phyloP scores from a whole-genome alignment of 1,140 invertebrate species.

The Trypoxylus dichotomus region DNA sequence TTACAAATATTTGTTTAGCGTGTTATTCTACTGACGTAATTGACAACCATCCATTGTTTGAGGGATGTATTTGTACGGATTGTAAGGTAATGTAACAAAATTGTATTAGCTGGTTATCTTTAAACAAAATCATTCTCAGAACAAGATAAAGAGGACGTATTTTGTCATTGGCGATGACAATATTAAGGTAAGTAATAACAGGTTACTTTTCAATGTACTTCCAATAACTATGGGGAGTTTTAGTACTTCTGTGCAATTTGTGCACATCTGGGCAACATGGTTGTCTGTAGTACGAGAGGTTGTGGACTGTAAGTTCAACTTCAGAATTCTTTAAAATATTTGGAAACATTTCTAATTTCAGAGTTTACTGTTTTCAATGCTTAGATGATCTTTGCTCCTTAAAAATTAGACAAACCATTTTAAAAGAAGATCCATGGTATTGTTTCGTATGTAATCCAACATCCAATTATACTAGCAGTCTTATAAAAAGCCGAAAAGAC shows the following conservation, averaged over 20 bases:
- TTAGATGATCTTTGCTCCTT: slow-evolving; percentile 12
- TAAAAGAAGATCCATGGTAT: slow-evolving; percentile 29
- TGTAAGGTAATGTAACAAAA: neutral
- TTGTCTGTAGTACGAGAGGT: neutral
- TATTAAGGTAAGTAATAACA: slow-evolving; percentile 3
- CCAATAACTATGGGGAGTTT: neutral
- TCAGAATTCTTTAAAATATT: neutral
- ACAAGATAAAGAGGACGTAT: slow-evolving; percentile 7
- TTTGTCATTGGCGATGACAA: neutral
- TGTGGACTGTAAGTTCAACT: neutral
- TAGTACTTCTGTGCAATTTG: slow-evolving; percentile 16
- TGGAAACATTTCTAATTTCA: neutral
- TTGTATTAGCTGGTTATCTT: too few species aligned
- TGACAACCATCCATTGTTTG: neutral
- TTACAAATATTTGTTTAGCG: neutral
- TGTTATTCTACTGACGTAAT: slow-evolving; percentile 6
- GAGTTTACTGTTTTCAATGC: slow-evolving; percentile 28
- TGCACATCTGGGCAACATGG: slow-evolving; percentile 10
- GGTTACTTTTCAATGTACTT: neutral
- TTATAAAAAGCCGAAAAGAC: slow-evolving; percentile 7
- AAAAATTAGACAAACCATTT: neutral
- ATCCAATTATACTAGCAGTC: neutral
- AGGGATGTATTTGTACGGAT: slow-evolving; percentile 9
- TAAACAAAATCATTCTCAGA: neutral
- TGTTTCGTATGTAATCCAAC: slow-evolving; percentile 29